Evolutionary conservation across 1,140 invertebrate genomes (phyloP).

Genomic region (Drosophila nebulosa): DNA sequence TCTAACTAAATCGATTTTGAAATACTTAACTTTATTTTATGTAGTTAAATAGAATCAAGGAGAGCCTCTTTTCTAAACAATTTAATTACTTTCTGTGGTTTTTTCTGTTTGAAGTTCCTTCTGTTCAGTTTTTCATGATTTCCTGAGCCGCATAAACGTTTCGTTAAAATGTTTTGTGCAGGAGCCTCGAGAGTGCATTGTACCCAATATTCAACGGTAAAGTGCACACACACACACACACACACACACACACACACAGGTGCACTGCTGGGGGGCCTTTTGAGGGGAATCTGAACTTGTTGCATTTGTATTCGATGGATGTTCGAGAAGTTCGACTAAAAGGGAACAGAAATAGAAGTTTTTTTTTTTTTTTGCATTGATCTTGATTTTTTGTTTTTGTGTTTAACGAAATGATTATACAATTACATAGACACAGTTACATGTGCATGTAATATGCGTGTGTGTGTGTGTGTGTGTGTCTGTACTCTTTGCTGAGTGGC

Average conservation of each 20-base stretch:
- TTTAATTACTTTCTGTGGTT: too few relatives aligned
- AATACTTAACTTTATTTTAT: too few relatives aligned
- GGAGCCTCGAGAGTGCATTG: neutral
- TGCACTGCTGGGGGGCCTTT: neutral
- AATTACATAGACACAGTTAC: conserved; percentile 9
- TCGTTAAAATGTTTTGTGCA: neutral
- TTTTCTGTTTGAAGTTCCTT: too few relatives aligned
- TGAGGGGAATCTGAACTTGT: neutral
- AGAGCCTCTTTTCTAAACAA: too few relatives aligned
- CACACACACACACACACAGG: neutral
- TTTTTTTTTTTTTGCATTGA: neutral
- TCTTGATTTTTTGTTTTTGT: conserved; percentile 29
- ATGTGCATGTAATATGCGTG: conserved; percentile 4
- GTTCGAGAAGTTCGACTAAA: neutral
- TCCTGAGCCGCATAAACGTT: neutral
- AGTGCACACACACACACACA: neutral
- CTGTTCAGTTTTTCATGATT: too few relatives aligned
- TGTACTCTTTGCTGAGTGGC: conserved; percentile 30
- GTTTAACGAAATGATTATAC: conserved; percentile 40
- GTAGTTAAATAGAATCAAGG: too few relatives aligned
- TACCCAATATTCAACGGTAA: neutral
- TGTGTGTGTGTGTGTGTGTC: conserved; percentile 18
- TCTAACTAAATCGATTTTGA: too few relatives aligned
- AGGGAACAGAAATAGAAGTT: neutral
- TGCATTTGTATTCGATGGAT: neutral